Conservation (phyloP, 2,888 invertebrate genomes). For the Aporophyla lueneburgensis region DNA sequence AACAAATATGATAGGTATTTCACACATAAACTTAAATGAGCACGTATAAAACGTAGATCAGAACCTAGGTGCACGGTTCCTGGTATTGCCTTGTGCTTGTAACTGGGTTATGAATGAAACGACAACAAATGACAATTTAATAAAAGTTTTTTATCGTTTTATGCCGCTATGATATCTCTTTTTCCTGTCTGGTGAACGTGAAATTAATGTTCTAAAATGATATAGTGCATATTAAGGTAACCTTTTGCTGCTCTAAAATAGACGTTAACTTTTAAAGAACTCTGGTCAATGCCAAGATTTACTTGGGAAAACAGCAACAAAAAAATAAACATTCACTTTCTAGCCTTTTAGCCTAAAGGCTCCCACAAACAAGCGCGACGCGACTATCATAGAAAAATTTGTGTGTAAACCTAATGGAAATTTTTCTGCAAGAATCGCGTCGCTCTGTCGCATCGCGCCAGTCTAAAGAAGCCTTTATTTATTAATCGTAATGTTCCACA, state of each 20-base stretch:
- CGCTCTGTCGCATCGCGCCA: too few relatives aligned
- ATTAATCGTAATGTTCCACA: too few relatives aligned
- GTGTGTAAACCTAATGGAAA: too few relatives aligned
- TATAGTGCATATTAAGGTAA: constrained; percentile 6
- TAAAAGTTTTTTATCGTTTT: constrained; percentile 45
- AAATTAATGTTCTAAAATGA: constrained; percentile 21
- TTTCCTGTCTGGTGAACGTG: constrained; percentile 14
- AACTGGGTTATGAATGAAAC: constrained; percentile 26
- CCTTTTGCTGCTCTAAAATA: not conserved
- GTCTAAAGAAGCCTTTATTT: too few relatives aligned
- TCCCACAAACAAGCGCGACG: too few relatives aligned
- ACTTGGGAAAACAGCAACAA: not conserved
- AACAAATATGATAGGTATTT: too few relatives aligned
- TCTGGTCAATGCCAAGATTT: not conserved
- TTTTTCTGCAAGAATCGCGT: too few relatives aligned
- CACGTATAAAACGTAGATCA: too few relatives aligned
- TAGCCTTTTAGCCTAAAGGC: too few relatives aligned
- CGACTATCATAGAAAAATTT: too few relatives aligned
- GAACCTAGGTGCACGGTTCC: too few relatives aligned
- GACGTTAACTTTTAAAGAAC: not conserved
- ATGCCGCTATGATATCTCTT: constrained; percentile 15
- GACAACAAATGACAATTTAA: constrained; percentile 28
- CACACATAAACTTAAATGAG: too few relatives aligned
- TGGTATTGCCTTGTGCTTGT: not conserved
- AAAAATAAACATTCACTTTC: not conserved